These are phyloP conservation scores for Natrix natrix DNA, from an alignment of 2,797 vertebrate species.

Conservation along the genomic window DNA sequence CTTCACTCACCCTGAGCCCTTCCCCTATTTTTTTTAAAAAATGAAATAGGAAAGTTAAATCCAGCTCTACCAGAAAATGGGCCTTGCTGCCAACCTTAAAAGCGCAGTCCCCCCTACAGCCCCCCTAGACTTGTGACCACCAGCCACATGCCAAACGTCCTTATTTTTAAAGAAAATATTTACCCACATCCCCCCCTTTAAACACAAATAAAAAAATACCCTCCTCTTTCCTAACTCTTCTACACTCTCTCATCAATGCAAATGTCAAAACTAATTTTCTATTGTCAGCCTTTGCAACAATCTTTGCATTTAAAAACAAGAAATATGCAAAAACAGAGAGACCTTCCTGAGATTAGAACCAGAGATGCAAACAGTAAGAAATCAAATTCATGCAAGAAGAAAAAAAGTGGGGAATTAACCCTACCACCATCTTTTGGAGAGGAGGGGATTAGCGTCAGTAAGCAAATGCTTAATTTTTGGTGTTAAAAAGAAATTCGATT, in stretches of 20 bases:
- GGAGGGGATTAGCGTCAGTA: background rate
- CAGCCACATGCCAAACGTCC: slow-evolving; percentile 36
- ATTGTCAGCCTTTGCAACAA: background rate
- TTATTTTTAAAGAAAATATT: slow-evolving; percentile 49
- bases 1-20: background rate
- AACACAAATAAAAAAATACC: slow-evolving; percentile 6
- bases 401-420: background rate
- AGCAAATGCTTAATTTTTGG: background rate
- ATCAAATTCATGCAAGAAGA: background rate
- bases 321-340: background rate
- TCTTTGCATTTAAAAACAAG: background rate
- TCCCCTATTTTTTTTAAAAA: background rate
- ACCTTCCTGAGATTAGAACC: background rate
- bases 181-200: slow-evolving; percentile 21
- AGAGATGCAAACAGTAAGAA: background rate
- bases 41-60: slow-evolving; percentile 17
- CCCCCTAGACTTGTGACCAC: slow-evolving; percentile 32
- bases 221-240: background rate
- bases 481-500: background rate
- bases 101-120: slow-evolving; percentile 10
- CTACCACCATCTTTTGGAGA: background rate
- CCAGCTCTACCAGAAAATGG: slow-evolving; percentile 27
- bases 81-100: slow-evolving; percentile 4
- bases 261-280: slow-evolving; percentile 32
- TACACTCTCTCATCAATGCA: background rate